These are phyloP conservation scores for Octodonta nipae DNA, from an alignment of 2,888 invertebrate genomes.

Conservation along the genomic window DNA sequence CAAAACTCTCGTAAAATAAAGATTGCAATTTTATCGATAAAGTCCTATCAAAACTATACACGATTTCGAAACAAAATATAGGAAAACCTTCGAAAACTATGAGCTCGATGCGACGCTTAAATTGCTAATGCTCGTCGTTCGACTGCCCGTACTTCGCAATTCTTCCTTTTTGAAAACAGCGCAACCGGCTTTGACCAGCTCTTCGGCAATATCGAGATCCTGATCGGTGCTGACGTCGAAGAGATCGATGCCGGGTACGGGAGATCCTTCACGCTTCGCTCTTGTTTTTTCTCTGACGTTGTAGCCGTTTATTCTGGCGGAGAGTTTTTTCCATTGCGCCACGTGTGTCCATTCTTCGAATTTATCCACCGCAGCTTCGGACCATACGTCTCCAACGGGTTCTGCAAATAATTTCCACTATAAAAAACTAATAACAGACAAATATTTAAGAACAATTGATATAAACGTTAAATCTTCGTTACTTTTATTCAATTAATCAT, in stretches of 20 bases:
- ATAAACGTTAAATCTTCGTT: no score
- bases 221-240: slow-evolving; percentile 54
- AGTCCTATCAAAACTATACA: no score
- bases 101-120: slow-evolving; percentile 25
- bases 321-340: slow-evolving; percentile 67
- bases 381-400: slow-evolving; percentile 44
- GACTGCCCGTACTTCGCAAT: slow-evolving; percentile 16
- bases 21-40: no score
- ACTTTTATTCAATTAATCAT: no score
- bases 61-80: no score
- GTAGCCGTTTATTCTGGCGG: slow-evolving; percentile 63
- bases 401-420: no score
- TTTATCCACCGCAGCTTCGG: slow-evolving; percentile 46
- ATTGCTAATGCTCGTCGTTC: slow-evolving; percentile 27
- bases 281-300: slow-evolving; percentile 39
- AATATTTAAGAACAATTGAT: no score
- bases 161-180: slow-evolving; percentile 36
- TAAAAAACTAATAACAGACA: no score
- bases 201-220: slow-evolving; percentile 49
- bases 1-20: no score
- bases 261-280: slow-evolving; percentile 50
- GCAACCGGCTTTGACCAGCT: slow-evolving; percentile 45
- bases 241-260: slow-evolving; percentile 65
- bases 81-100: no score
- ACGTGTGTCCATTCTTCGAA: slow-evolving; percentile 61